phyloP scores from a whole-genome alignment of 2,113 vertebrate species.

The Cavia aperea region DNA sequence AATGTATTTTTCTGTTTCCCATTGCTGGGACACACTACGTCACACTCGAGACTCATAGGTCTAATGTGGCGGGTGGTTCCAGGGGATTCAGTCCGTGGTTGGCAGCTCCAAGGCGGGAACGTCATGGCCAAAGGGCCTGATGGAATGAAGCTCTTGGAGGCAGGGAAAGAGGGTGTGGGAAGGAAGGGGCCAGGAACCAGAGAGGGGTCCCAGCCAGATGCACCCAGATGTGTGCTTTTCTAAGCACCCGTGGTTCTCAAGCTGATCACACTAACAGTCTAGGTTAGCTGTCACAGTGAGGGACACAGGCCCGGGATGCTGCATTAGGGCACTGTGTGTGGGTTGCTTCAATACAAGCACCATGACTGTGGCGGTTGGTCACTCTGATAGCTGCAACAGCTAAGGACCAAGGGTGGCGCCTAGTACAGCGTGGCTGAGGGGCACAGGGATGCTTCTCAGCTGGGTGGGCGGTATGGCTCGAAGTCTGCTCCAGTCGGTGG shows the following conservation, averaged over 20 bases:
- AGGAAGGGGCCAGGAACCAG: background rate
- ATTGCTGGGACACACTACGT: background rate
- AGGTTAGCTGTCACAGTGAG: background rate
- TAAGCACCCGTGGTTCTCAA: background rate
- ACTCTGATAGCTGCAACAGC: background rate
- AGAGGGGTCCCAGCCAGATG: background rate
- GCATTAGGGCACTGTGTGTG: too few relatives aligned
- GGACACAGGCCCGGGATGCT: background rate
- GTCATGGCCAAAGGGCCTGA: background rate
- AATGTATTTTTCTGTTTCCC: background rate
- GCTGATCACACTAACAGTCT: too few relatives aligned
- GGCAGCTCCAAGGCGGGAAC: background rate
- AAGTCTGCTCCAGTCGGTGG: too few relatives aligned
- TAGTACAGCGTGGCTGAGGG: background rate
- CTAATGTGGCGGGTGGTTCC: background rate
- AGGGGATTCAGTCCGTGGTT: background rate
- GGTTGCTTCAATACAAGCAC: too few relatives aligned
- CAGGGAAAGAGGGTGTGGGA: background rate
- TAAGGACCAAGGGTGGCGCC: accelerated
- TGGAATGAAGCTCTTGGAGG: background rate
- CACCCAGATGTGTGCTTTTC: background rate
- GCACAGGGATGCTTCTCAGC: background rate
- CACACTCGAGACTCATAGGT: background rate
- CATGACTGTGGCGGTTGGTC: too few relatives aligned
- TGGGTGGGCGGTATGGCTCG: background rate